phyloP scores from a whole-genome alignment of 2,888 invertebrate genomes.

The Diarsia rubi region DNA sequence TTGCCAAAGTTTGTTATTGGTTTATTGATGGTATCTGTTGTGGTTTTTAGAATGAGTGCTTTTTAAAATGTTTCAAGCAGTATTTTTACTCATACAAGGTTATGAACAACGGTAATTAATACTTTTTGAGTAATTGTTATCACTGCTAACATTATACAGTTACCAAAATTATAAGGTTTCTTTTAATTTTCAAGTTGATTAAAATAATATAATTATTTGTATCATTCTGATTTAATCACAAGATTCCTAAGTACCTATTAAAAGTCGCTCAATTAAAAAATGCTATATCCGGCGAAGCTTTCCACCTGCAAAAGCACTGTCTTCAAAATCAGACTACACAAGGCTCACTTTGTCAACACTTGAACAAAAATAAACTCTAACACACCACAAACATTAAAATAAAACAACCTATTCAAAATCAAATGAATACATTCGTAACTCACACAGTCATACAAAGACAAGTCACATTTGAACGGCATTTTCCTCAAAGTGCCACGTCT shows the following conservation, averaged over 20 bases:
- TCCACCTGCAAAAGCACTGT: too few species aligned
- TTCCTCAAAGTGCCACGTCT: constrained; percentile 44
- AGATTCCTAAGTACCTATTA: not conserved
- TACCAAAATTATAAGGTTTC: not conserved
- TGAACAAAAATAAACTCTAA: not conserved
- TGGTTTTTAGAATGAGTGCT: not conserved
- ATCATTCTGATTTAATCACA: not conserved
- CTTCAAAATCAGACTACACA: not conserved
- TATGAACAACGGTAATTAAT: not conserved
- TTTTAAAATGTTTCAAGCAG: not conserved
- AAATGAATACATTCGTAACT: constrained; percentile 40
- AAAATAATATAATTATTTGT: not conserved
- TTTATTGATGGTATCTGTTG: constrained; percentile 23
- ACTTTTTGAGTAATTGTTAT: not conserved
- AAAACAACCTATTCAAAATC: constrained; percentile 18
- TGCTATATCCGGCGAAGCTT: not conserved
- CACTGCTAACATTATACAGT: not conserved
- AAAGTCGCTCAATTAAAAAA: not conserved
- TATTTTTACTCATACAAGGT: not conserved
- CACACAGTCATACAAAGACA: constrained; percentile 26
- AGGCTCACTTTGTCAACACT: not conserved
- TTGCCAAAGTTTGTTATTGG: constrained; percentile 31
- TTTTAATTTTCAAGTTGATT: too few species aligned
- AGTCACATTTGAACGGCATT: constrained; percentile 39
- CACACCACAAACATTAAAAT: not conserved